Evolutionary conservation across 2,888 invertebrate genomes (phyloP).

Genomic region (Callimorpha dominula): DNA sequence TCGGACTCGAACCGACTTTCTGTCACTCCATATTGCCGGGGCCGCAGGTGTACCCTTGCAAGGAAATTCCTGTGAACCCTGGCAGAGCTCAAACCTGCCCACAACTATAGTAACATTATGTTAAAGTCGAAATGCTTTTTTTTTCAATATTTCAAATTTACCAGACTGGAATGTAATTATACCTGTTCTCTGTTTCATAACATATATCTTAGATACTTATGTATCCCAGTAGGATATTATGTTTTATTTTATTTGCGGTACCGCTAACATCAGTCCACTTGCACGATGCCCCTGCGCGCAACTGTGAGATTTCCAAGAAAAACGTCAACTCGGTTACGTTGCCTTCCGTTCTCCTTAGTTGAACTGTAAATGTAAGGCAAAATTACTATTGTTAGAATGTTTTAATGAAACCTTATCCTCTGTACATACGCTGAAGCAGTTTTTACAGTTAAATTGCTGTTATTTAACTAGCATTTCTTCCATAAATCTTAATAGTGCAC

Average conservation of each 20-base stretch:
- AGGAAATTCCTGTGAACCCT: too few relatives aligned
- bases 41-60: too few relatives aligned
- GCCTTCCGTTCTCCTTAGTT: conserved; percentile 59
- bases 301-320: conserved; percentile 54
- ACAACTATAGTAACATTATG: not conserved
- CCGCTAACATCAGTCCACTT: conserved; percentile 32
- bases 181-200: not conserved
- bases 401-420: conserved; percentile 36
- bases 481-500: not conserved
- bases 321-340: conserved; percentile 47
- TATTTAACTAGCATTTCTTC: conserved; percentile 3
- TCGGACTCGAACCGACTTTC: too few relatives aligned
- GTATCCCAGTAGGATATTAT: conserved; percentile 30
- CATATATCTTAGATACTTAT: not conserved
- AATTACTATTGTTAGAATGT: conserved; percentile 50
- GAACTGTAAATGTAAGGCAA: conserved; percentile 51
- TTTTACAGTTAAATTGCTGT: conserved; percentile 27
- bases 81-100: not conserved
- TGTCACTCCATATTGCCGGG: too few relatives aligned
- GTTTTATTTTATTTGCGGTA: conserved; percentile 44
- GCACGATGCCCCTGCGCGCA: conserved; percentile 12
- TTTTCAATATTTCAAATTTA: not conserved
- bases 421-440: conserved; percentile 11
- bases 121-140: not conserved
- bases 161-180: not conserved